Base-by-base conservation (phyloP, 1,140 invertebrate species). In the Galleria mellonella region DNA sequence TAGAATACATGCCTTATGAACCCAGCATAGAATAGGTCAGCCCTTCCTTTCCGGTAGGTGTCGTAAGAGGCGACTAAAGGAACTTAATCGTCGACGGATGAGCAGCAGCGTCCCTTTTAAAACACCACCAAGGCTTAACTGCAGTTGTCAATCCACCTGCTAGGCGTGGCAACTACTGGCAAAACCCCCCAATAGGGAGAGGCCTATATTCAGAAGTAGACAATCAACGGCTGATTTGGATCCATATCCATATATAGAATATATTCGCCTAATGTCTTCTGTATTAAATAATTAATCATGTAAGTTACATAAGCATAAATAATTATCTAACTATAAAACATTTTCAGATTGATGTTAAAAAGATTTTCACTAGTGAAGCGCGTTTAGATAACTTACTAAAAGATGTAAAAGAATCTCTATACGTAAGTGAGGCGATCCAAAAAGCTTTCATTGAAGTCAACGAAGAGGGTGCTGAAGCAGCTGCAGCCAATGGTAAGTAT, bases 371-470 rank as follows among this genome's bases (percentile, higher is more conserved):
- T 1, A 6, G 56, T 0, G 9, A 62, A 3, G 72, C 75, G 28
- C 52, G 45, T 36, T 36, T 83, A 49, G 39, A 52, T 3, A 62
- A 71, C n/a, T 55, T 83, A 0, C 41, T 82, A 10, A 51, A 73
- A 31, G 35, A 14, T n/a, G 29, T 11, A 5, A 39, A 13, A 0
- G 29, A 52, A 10, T n/a, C n/a, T 32, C 54, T 82, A 13, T 72
- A 32, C 37, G 45, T 83, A 10, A 62, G 47, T 55, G 47, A 65
- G 9, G 79, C 77, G 11, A 46, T 61, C 37, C 79, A 83, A 43
- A 82, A 79, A 47, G 77, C 73, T 23, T 79, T 77, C 32, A 79
- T 83, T 41, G 77, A 78, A 68, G 52, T 83, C 0, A 78, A 77
- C 28, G 78, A 83, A 46, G 71, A 75, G 33, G 76, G 75, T 1